Evolutionary conservation across 2,797 vertebrate genomes (phyloP), one percentile per base, ranked within the genome.

Genomic region (Adrianichthys oophorus): DNA sequence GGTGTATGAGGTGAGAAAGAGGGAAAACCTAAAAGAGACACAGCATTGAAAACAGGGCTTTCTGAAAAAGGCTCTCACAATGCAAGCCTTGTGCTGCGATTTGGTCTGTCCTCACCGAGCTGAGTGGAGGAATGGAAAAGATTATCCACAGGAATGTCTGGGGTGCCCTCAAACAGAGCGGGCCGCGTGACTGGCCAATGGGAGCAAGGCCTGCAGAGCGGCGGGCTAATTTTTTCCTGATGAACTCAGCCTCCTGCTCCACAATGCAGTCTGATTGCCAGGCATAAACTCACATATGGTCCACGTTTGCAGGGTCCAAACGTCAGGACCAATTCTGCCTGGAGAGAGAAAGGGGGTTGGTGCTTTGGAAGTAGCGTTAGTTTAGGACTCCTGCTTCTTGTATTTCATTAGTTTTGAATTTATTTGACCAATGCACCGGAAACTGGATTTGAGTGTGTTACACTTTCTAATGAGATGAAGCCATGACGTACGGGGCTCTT

Each of bases 141-240:
- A 93, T 93, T 93, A 93, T 92, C 91, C 90, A 23, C 90, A 92
- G 92, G 92, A 93, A 93, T 93, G 92, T 93, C 92, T 93, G 92
- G 91, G 92, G 92, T 93, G 91, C 92, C 92, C 92, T 93, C 91
- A 92, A 93, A 92, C 87, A 48, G 86, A 91, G 90, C 84, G 72
- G 90, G 86, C 87, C 76, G 73, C 76, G 55, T 79, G 77, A 80
- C 80, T 75, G 82, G 87, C 92, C 92, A 93, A 93, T 93, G 62
- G 79, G 91, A 92, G 83, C 37, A 80, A 73, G 62, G 79, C 81
- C 79, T 73, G 81, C 73, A 68, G 86, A 90, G 89, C 81, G 84
- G 85, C 76, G 71, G 88, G 90, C 90, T 93, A 93, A 93, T 93
- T 92, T 92, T 91, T 93, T 92, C 92, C 92, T 92, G 91, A 93